Base-by-base conservation (phyloP, 1,140 invertebrate genomes). In the Drosophila sturtevanti region DNA sequence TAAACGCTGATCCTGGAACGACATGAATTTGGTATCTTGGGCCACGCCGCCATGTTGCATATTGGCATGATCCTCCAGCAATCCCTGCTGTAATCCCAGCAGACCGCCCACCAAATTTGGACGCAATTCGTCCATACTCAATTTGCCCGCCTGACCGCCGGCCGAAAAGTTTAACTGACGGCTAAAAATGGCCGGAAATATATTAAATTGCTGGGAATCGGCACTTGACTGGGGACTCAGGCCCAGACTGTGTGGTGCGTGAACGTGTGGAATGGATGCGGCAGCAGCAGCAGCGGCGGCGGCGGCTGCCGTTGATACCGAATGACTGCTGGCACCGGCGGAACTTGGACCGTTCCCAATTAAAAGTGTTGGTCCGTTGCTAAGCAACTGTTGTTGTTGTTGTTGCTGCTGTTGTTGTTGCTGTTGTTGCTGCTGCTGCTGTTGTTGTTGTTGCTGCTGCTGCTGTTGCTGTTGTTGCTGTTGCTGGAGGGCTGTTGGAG, bases 101-200 rank as follows among this genome's bases (percentile, higher is more conserved):
- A 97, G 91, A 0, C 96, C 96, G 2, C 95, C 95, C 2, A 95
- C 95, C 16, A 97, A 92, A 90, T 97, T 97, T 12, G 96, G 96
- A 92, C 96, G 93, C 58, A 97, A 92, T 79, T 97, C 96, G 85
- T 97, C 96, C 96, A 97, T 97, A 67, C 72, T 91, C 31, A 92
- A 77, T 63, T 92, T 92, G 51, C 81, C 80, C 64, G 69, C 69
- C 77, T 96, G 95, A 0, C 95, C 94, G 81, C 95, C 79, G 93
- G 95, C 94, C 14, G 94, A 95, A 90, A 97, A 97, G 92, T 97
- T 97, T 58, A 97, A 93, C 92, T 97, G 96, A 38, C 96, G 93
- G 92, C 96, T 97, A 92, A 97, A 97, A 85, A 97, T 97, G 55
- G 96, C 96, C 70, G 96, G 96, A 92, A 97, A 97, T 78, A 97